A percentile compares a stretch with the other conserved stretches of the same genome.
Evolutionary conservation across 2,113 vertebrate genomes (phyloP).

Genomic region (Indicator indicator): DNA sequence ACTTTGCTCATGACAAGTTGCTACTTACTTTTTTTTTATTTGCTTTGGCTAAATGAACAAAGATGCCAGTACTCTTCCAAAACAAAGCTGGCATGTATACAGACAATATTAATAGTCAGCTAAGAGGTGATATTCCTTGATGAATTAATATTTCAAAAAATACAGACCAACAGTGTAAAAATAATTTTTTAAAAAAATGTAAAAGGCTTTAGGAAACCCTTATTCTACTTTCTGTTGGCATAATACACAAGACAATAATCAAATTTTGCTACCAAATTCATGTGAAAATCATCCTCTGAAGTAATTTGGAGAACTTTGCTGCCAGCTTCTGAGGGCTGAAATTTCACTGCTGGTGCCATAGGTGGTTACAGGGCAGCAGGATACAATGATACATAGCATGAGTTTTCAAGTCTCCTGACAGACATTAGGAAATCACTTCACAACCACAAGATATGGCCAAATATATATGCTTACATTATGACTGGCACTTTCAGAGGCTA

Average conservation of each 20-base stretch:
- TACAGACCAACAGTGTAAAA: background rate
- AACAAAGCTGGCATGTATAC: constrained; percentile 21
- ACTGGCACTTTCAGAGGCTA: background rate
- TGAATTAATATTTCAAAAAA: background rate
- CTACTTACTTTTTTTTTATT: background rate
- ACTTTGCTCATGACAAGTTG: background rate
- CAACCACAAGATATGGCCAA: background rate
- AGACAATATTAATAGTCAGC: background rate
- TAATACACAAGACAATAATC: background rate
- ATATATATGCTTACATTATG: background rate
- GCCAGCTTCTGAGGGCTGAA: background rate
- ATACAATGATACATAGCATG: background rate
- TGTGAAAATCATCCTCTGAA: background rate
- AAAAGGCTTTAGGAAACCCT: background rate
- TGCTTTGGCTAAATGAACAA: constrained; percentile 10
- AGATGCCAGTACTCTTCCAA: background rate
- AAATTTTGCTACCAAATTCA: background rate
- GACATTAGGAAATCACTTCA: background rate
- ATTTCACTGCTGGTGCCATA: background rate
- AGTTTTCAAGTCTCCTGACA: background rate
- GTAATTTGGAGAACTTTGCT: background rate
- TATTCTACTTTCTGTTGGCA: background rate
- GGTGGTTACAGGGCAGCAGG: background rate
- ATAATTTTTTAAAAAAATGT: too few species aligned
- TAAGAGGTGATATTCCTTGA: background rate